These are phyloP conservation scores for Cryptocephalus primarius DNA, from an alignment of 2,888 invertebrate genomes.

Conservation along the genomic window DNA sequence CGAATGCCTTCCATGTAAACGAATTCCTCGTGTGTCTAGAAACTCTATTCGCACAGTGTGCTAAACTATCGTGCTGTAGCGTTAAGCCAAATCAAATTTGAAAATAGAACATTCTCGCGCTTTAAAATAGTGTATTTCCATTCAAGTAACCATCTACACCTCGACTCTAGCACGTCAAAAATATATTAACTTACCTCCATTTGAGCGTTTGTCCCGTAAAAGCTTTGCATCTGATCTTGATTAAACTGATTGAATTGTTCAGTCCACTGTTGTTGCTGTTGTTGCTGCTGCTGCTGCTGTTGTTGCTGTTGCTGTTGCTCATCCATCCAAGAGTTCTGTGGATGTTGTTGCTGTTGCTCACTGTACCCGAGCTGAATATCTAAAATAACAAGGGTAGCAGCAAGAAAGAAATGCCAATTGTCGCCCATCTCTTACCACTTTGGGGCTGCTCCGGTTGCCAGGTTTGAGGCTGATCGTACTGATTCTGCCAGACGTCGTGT, in stretches of 20 bases:
- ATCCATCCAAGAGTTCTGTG: neutral
- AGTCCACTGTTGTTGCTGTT: constrained; percentile 20
- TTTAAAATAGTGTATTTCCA: no score
- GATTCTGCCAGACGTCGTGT: constrained; percentile 21
- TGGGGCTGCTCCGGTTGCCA: neutral
- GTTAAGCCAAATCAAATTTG: no score
- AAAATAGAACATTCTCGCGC: no score
- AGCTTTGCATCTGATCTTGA: constrained; percentile 27
- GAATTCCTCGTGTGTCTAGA: no score
- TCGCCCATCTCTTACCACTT: no score
- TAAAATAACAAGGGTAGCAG: no score
- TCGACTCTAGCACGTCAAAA: no score
- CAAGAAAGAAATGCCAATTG: no score
- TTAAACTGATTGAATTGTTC: constrained; percentile 22
- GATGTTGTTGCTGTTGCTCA: neutral
- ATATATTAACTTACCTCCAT: constrained; percentile 27
- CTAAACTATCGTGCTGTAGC: no score
- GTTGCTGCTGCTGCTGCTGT: constrained; percentile 24
- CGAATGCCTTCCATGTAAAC: no score
- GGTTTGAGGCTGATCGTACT: constrained; percentile 13
- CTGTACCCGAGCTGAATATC: neutral
- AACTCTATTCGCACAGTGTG: no score
- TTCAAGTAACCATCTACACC: no score
- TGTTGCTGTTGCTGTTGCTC: constrained; percentile 15
- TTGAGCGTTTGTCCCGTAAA: constrained; percentile 30